phyloP scores from a whole-genome alignment of 2,113 vertebrate species.

The Parus major region DNA sequence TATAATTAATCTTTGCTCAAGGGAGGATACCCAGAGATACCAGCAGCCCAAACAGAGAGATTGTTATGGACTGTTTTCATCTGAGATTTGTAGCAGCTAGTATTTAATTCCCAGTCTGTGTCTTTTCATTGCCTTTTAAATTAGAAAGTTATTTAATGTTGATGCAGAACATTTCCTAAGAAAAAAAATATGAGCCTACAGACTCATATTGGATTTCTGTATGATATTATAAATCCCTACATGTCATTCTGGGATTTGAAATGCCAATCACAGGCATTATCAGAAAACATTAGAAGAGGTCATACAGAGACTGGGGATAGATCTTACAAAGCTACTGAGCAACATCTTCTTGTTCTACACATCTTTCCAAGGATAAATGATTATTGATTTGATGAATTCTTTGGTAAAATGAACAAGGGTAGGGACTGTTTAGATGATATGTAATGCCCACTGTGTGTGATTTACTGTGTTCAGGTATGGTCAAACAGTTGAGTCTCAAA shows the following conservation, averaged over 20 bases:
- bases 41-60: not conserved
- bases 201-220: not conserved
- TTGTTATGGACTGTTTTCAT: not conserved
- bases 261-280: not conserved
- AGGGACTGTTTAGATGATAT: not conserved
- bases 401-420: not conserved
- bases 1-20: not conserved
- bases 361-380: not conserved
- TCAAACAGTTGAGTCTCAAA: not conserved
- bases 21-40: not conserved
- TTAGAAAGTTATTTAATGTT: slow-evolving; percentile 7
- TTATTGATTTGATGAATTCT: not conserved
- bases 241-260: not conserved
- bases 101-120: not conserved
- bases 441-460: not conserved
- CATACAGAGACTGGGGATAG: not conserved
- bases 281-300: not conserved
- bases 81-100: not conserved
- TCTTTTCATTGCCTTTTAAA: slow-evolving; percentile 40
- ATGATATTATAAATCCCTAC: not conserved
- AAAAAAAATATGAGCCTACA: not conserved
- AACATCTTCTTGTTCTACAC: not conserved
- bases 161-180: not conserved
- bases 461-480: not conserved
- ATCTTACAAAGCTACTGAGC: not conserved